These are phyloP conservation scores for Calcarius lapponicus DNA, from an alignment of 2,797 vertebrate species.

Conservation along the genomic window DNA sequence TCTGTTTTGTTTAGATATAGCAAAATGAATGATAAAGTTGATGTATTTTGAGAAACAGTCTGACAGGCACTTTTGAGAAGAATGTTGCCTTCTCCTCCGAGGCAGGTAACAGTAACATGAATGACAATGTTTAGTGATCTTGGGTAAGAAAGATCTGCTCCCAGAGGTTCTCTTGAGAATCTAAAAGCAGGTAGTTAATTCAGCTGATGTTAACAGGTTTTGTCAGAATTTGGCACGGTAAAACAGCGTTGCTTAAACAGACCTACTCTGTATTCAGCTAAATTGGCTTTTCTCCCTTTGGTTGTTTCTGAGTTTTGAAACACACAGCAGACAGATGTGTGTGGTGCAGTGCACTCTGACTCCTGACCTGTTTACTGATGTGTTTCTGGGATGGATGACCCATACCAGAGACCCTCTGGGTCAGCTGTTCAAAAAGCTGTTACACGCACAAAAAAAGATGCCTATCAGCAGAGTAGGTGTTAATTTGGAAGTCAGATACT, in stretches of 20 bases:
- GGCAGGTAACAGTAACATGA: conserved; percentile 10
- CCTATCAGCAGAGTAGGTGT: neutral
- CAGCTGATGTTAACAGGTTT: neutral
- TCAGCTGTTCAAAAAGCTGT: neutral
- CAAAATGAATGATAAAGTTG: conserved; percentile 9
- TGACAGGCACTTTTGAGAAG: neutral
- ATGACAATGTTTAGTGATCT: conserved; percentile 23
- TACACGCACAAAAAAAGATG: neutral
- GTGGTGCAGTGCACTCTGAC: neutral
- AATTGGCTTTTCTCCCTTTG: neutral
- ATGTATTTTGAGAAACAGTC: conserved; percentile 25
- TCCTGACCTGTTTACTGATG: neutral
- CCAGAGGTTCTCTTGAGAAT: neutral
- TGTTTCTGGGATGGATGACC: neutral
- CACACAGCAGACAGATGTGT: neutral
- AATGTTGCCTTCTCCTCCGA: conserved; percentile 7
- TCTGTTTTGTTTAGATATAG: conserved; percentile 45
- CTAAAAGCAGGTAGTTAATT: conserved; percentile 18
- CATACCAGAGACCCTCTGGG: neutral
- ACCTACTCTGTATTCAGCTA: neutral
- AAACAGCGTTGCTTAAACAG: neutral
- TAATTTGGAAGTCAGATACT: neutral
- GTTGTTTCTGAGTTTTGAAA: neutral
- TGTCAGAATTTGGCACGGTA: conserved; percentile 32
- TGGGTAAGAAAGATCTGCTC: conserved; percentile 36